Conservation (phyloP, 2,113 vertebrate genomes). For the Anolis carolinensis region DNA sequence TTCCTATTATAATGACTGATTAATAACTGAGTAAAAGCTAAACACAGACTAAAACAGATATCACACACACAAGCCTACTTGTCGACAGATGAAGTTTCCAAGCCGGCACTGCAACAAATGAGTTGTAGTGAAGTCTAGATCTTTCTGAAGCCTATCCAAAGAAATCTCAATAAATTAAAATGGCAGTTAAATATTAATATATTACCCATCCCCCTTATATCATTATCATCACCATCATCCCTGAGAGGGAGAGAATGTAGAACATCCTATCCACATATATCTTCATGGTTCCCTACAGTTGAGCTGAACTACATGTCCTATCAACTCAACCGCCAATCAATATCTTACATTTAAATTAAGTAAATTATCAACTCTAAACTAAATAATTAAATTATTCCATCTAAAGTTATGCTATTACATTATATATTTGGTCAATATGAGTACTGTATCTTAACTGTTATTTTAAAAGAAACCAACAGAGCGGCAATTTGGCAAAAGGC, state of each 20-base stretch:
- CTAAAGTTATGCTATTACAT: too few species aligned
- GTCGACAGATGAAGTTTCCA: constrained; percentile 78
- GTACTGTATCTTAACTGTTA: too few species aligned
- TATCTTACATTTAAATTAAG: background rate
- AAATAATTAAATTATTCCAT: too few species aligned
- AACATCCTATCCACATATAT: too few species aligned
- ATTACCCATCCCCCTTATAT: background rate
- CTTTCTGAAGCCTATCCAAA: constrained; percentile 74
- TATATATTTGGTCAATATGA: too few species aligned
- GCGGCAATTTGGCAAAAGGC: too few species aligned
- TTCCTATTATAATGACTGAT: background rate
- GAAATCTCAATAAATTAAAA: constrained; percentile 7
- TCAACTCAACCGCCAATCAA: background rate
- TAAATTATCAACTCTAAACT: too few species aligned
- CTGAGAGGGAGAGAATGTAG: too few species aligned
- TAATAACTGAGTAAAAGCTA: background rate
- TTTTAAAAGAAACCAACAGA: too few species aligned
- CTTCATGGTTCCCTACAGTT: too few species aligned
- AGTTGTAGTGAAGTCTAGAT: constrained; percentile 73
- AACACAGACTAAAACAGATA: background rate
- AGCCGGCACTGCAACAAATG: constrained; percentile 73
- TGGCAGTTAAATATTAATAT: rapidly evolving
- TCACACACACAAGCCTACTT: constrained; percentile 71
- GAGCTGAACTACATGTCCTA: too few species aligned
- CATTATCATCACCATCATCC: too few species aligned